Conservation (phyloP, 2,888 invertebrate species). For the Helobdella robusta region DNA sequence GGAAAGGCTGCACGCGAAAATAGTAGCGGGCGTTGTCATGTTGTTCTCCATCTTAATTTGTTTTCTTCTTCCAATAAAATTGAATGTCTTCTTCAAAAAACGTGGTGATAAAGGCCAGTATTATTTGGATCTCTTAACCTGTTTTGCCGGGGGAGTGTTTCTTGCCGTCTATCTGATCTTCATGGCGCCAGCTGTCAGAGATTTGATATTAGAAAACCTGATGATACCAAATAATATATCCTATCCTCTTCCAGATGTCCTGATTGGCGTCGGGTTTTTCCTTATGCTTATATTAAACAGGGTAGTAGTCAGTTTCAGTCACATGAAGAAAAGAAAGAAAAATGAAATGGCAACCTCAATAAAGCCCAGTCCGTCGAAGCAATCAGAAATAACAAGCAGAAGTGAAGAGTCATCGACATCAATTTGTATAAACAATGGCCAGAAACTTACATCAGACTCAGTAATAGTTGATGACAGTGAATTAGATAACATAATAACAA, state of each 20-base stretch:
- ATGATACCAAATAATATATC: slow-evolving; percentile 27
- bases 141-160: slow-evolving; percentile 33
- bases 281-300: slow-evolving; percentile 29
- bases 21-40: slow-evolving; percentile 26
- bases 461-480: slow-evolving; percentile 6
- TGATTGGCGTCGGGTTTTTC: slow-evolving; percentile 31
- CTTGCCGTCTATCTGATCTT: slow-evolving; percentile 30
- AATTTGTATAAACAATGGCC: not conserved
- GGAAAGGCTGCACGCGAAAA: slow-evolving; percentile 25
- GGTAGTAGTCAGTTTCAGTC: slow-evolving; percentile 22
- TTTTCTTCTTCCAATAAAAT: slow-evolving; percentile 30
- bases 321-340: not conserved
- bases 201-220: slow-evolving; percentile 15
- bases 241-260: slow-evolving; percentile 29
- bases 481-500: not conserved
- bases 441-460: not conserved
- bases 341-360: not conserved
- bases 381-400: not conserved
- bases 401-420: too few relatives aligned
- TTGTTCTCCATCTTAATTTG: slow-evolving; percentile 25
- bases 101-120: slow-evolving; percentile 25
- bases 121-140: slow-evolving; percentile 27
- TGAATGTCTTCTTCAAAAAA: slow-evolving; percentile 26
- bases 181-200: slow-evolving; percentile 28
- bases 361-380: not conserved